Evolutionary conservation across 2,797 vertebrate genomes (phyloP).

Genomic region (Pyrocephalus nanus): DNA sequence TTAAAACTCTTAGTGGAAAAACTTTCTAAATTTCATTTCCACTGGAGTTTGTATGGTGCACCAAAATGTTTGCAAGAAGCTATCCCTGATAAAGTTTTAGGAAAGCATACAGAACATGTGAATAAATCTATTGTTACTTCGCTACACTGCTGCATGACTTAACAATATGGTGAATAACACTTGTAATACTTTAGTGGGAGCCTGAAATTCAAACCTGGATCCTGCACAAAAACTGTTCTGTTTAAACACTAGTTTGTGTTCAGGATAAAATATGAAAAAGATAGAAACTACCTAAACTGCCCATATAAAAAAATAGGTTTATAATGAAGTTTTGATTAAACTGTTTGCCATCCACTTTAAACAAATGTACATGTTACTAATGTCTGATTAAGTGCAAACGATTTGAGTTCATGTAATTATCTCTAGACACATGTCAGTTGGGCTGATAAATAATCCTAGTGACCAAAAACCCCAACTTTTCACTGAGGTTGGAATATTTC

Average conservation of each 20-base stretch:
- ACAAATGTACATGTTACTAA: not conserved
- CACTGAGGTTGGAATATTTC: not conserved
- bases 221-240: not conserved
- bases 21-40: not conserved
- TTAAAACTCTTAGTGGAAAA: not conserved
- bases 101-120: not conserved
- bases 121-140: not conserved
- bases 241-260: not conserved
- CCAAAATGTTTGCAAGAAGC: not conserved
- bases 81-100: not conserved
- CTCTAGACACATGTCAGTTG: not conserved
- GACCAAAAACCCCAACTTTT: not conserved
- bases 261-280: not conserved
- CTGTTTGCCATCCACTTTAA: not conserved
- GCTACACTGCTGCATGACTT: not conserved
- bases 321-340: conserved; percentile 26
- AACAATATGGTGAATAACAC: not conserved
- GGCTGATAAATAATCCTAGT: not conserved
- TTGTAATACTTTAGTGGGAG: not conserved
- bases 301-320: not conserved
- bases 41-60: not conserved
- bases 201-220: not conserved
- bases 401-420: not conserved
- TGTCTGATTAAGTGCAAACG: not conserved
- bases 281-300: too few relatives aligned